Evolutionary conservation across 2,888 invertebrate genomes (phyloP).

Genomic region (Mesorhabditis belari): DNA sequence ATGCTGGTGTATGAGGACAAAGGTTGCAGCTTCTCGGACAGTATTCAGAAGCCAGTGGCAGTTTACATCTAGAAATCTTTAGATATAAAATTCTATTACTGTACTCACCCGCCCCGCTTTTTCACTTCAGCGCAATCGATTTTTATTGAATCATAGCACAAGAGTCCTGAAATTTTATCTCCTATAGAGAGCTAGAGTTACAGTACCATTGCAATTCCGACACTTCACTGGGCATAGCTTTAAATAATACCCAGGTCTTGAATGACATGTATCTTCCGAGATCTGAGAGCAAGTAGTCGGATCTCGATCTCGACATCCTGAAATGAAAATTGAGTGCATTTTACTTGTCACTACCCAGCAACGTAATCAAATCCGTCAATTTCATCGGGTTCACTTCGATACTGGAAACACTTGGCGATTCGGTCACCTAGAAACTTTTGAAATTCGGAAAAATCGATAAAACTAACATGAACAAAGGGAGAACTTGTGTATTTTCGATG

Average conservation of each 20-base stretch:
- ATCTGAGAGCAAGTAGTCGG: conserved; percentile 30
- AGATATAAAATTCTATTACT: not conserved
- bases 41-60: conserved; percentile 33
- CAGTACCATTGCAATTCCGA: conserved; percentile 36
- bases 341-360: not conserved
- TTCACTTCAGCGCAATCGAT: conserved; percentile 25
- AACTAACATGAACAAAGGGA: no score
- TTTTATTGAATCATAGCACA: conserved; percentile 37
- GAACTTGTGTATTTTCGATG: no score
- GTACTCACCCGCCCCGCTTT: conserved; percentile 14
- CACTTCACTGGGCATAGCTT: conserved; percentile 41
- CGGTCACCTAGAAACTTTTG: no score
- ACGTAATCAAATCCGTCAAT: conserved; percentile 5
- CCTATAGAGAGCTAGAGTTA: not conserved
- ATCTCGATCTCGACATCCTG: conserved; percentile 37
- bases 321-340: no score
- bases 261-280: conserved; percentile 30
- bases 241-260: conserved; percentile 39
- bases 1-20: conserved; percentile 26
- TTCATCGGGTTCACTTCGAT: conserved; percentile 4
- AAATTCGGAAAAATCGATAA: no score
- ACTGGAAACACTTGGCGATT: not conserved
- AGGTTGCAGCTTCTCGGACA: conserved; percentile 35
- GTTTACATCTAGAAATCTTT: conserved; percentile 24
- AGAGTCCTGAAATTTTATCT: conserved; percentile 14